These are phyloP conservation scores for Unio pictorum DNA, from an alignment of 2,888 invertebrate species.

Conservation along the genomic window DNA sequence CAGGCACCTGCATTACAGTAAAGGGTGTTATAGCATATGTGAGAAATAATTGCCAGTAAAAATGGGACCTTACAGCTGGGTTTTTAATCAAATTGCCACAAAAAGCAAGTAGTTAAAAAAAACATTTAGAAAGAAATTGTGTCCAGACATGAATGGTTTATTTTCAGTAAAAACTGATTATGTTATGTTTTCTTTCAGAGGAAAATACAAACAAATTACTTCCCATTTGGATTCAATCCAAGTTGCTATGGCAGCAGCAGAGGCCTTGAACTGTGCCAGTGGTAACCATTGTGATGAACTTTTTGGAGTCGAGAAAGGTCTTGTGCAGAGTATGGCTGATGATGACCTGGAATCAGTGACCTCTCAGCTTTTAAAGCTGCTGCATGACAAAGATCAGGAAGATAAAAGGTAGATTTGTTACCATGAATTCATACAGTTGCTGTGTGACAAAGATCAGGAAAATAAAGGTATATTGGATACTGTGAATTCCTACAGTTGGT, in stretches of 20 bases:
- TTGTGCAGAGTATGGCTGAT: slow-evolving; percentile 76
- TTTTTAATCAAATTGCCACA: no score
- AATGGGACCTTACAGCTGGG: no score
- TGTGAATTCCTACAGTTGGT: no score
- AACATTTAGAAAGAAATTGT: no score
- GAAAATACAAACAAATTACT: slow-evolving; percentile 48
- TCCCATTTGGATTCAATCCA: slow-evolving; percentile 66
- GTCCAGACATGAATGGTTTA: no score
- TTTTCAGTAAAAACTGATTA: no score
- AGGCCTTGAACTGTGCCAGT: slow-evolving; percentile 76
- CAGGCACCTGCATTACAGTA: no score
- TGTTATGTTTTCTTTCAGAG: slow-evolving; percentile 38
- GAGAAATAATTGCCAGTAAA: no score
- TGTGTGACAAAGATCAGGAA: slow-evolving; percentile 74
- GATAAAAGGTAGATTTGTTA: slow-evolving; percentile 11
- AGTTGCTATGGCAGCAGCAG: slow-evolving; percentile 75
- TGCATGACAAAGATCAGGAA: slow-evolving; percentile 17
- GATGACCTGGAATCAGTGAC: slow-evolving; percentile 71
- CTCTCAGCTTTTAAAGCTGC: slow-evolving; percentile 33
- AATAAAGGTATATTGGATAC: neutral
- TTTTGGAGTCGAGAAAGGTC: slow-evolving; percentile 78
- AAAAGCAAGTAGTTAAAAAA: no score
- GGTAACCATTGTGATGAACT: slow-evolving; percentile 76
- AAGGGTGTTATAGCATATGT: no score
- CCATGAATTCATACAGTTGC: slow-evolving; percentile 68